A percentile compares a stretch with the other conserved stretches of the same genome.
Evolutionary conservation across 2,113 vertebrate genomes (phyloP).

Genomic region (Arvicanthis niloticus): DNA sequence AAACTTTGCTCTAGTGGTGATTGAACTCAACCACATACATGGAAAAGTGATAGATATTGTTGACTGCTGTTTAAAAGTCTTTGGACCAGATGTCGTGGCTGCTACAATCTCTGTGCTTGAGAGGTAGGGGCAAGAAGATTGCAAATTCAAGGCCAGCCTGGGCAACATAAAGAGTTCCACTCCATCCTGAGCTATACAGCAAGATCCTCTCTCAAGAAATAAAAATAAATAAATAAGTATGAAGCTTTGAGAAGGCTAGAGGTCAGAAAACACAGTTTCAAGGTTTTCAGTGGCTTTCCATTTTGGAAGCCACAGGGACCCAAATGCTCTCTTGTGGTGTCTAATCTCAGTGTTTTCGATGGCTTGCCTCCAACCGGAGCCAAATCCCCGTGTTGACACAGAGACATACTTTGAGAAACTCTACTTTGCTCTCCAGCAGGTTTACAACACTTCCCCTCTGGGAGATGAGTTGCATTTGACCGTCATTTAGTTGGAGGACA

Average conservation of each 20-base stretch:
- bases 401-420: conserved; percentile 8
- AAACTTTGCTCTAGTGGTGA: neutral
- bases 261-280: neutral
- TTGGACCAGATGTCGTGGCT: neutral
- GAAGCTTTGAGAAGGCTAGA: neutral
- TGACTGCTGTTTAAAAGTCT: conserved; percentile 6
- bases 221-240: neutral
- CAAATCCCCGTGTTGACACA: neutral
- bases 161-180: neutral
- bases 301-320: neutral
- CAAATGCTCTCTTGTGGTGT: neutral
- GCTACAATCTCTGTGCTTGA: neutral
- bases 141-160: neutral
- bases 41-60: neutral
- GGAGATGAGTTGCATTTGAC: neutral
- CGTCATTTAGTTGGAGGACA: neutral
- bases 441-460: neutral
- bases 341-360: neutral
- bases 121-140: neutral
- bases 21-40: neutral
- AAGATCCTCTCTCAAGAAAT: neutral
- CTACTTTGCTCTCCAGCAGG: neutral
- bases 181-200: neutral
- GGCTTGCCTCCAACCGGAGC: neutral
- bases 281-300: neutral